These are phyloP conservation scores for Propithecus perrieri DNA, from an alignment of 2,797 vertebrate genomes.

Conservation along the genomic window DNA sequence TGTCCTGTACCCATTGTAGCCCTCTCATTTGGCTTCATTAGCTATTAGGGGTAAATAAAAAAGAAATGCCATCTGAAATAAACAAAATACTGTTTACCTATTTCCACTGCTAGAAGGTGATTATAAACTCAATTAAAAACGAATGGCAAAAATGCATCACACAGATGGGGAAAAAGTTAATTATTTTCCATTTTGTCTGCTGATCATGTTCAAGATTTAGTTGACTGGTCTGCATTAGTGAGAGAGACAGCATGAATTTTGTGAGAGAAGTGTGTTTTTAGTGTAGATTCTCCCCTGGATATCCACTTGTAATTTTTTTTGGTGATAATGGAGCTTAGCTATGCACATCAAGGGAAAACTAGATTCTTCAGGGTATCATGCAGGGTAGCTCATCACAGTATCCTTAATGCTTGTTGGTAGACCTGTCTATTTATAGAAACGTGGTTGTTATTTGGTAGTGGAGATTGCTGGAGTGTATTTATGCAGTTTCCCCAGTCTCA, in stretches of 20 bases:
- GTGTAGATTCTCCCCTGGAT: slow-evolving; percentile 2
- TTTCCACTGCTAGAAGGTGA: slow-evolving; percentile 62
- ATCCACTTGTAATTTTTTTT: slow-evolving; percentile 47
- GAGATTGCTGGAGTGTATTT: background rate
- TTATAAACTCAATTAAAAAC: slow-evolving; percentile 62
- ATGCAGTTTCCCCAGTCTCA: background rate
- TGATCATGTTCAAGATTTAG: slow-evolving; percentile 20
- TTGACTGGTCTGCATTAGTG: slow-evolving; percentile 12
- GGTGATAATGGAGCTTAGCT: slow-evolving; percentile 42
- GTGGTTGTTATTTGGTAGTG: slow-evolving; percentile 38
- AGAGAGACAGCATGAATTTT: slow-evolving; percentile 48
- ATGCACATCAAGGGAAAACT: slow-evolving; percentile 42
- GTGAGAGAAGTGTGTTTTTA: slow-evolving; percentile 50
- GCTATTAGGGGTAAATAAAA: slow-evolving; percentile 53
- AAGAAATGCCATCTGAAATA: slow-evolving; percentile 56
- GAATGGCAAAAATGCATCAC: slow-evolving; percentile 45
- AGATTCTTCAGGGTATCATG: slow-evolving; percentile 42
- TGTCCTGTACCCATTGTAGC: background rate
- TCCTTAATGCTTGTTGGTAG: slow-evolving; percentile 62
- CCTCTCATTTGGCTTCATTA: slow-evolving; percentile 61
- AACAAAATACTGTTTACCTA: slow-evolving; percentile 63
- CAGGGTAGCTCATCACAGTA: slow-evolving; percentile 53
- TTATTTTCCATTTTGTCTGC: slow-evolving; percentile 58
- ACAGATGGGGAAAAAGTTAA: slow-evolving; percentile 43
- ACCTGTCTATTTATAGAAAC: slow-evolving; percentile 63